These are phyloP conservation scores for Lutjanus erythropterus DNA, from an alignment of 2,113 vertebrate genomes.

Conservation along the genomic window DNA sequence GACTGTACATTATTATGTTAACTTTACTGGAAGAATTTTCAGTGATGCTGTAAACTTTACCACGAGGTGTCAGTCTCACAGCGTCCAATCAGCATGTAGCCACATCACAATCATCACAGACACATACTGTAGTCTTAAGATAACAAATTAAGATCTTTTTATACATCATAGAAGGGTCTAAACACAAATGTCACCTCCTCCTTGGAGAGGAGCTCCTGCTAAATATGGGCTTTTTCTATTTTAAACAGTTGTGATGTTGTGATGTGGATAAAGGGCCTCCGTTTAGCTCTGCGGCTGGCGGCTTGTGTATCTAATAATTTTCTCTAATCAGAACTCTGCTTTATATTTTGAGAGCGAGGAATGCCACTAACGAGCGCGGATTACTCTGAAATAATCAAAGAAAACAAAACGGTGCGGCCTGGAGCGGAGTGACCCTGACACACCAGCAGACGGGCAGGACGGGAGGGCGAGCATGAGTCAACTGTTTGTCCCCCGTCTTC, in stretches of 20 bases:
- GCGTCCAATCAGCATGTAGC: neutral
- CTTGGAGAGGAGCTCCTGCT: conserved; percentile 24
- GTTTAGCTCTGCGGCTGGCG: conserved; percentile 28
- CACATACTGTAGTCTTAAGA: neutral
- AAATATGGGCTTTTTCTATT: conserved; percentile 53
- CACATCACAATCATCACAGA: neutral
- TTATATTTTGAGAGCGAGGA: conserved; percentile 44
- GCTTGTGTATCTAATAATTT: conserved; percentile 67
- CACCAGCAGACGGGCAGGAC: conserved; percentile 5
- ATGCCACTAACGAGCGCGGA: conserved; percentile 58
- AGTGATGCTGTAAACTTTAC: neutral
- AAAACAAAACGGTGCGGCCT: conserved; percentile 40
- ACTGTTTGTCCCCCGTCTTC: conserved; percentile 23
- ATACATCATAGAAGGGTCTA: neutral
- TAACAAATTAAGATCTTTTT: conserved; percentile 34
- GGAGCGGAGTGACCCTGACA: conserved; percentile 22
- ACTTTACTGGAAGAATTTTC: neutral
- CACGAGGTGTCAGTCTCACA: conserved; percentile 46
- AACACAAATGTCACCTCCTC: conserved; percentile 18
- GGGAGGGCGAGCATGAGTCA: conserved; percentile 2
- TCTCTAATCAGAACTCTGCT: conserved; percentile 23
- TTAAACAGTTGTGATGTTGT: conserved; percentile 27
- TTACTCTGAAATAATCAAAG: conserved; percentile 65
- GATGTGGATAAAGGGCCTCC: conserved; percentile 43
- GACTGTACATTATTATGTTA: neutral